A percentile compares a stretch with the other conserved stretches of the same genome.
Conservation (phyloP, 64 coral and sea anemone species). For the Orbicella faveolata region DNA sequence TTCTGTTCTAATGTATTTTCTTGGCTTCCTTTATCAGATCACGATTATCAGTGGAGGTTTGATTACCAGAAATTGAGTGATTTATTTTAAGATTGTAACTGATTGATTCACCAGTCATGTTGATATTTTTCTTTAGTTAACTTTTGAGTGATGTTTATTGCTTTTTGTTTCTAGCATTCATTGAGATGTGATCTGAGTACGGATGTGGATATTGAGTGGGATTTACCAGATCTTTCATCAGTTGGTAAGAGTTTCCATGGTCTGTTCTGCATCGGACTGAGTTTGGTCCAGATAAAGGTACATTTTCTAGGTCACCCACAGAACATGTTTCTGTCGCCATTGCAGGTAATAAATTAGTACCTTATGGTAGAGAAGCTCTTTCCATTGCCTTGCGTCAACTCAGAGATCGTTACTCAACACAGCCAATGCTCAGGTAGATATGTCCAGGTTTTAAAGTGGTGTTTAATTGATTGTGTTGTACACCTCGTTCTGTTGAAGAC, state of each 20-base stretch:
- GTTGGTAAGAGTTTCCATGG: conserved; percentile 51
- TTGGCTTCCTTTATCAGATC: no score
- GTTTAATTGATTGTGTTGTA: no score
- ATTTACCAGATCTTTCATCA: conserved; percentile 85
- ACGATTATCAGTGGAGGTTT: no score
- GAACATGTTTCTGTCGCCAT: no score
- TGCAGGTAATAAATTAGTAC: conserved; percentile 37
- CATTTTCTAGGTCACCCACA: no score
- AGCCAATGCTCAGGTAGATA: conserved; percentile 66
- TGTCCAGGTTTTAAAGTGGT: not conserved
- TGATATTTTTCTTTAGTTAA: no score
- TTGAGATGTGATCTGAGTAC: conserved; percentile 15
- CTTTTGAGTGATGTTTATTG: no score
- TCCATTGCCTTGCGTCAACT: conserved; percentile 48
- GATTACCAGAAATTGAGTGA: no score
- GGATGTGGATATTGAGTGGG: conserved; percentile 82
- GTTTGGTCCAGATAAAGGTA: no score
- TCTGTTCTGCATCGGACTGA: no score
- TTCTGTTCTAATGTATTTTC: not conserved
- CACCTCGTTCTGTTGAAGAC: no score
- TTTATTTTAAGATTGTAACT: not conserved
- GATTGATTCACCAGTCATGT: not conserved
- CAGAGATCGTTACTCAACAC: conserved; percentile 54
- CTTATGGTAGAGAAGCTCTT: conserved; percentile 81
- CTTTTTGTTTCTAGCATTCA: conserved; percentile 5